phyloP scores from a whole-genome alignment of 2,888 invertebrate genomes.

The Sminthurinus aureus region DNA sequence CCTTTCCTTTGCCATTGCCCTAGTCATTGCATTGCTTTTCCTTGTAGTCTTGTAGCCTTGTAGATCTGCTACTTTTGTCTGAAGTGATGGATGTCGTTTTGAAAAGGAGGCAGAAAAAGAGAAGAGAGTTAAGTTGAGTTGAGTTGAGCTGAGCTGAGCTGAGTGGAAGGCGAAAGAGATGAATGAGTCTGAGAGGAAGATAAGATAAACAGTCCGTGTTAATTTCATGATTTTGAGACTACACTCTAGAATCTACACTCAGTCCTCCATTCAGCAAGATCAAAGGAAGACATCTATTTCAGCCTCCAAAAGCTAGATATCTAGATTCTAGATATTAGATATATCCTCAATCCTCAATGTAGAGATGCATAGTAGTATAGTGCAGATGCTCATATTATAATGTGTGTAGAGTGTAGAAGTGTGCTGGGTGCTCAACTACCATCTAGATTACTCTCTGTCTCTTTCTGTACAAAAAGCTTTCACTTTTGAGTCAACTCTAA shows the following conservation, averaged over 20 bases:
- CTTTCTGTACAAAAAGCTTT: too few species aligned
- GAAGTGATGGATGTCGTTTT: not conserved
- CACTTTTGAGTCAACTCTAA: too few species aligned
- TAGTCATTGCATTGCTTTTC: not conserved
- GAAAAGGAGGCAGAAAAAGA: not conserved
- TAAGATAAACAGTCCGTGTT: conserved; percentile 36
- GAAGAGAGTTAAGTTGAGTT: not conserved
- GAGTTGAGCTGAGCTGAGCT: not conserved
- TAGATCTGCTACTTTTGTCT: too few species aligned
- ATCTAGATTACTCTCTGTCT: too few species aligned
- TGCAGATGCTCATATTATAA: too few species aligned
- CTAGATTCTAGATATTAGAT: too few species aligned
- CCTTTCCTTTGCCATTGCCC: not conserved
- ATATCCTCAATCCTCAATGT: too few species aligned
- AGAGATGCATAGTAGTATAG: too few species aligned
- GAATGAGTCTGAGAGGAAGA: conserved; percentile 16
- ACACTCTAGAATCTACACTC: not conserved
- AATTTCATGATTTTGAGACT: conserved; percentile 30
- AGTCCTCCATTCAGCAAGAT: conserved; percentile 6
- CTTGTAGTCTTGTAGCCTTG: too few species aligned
- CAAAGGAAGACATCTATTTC: conserved; percentile 14
- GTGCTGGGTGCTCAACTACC: too few species aligned
- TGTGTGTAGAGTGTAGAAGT: too few species aligned
- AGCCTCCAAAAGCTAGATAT: not conserved
- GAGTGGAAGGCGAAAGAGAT: conserved; percentile 4